Evolutionary conservation across 2,888 invertebrate genomes (phyloP), one percentile per base, ranked within the genome.

Genomic region (Amphipoea lucens): DNA sequence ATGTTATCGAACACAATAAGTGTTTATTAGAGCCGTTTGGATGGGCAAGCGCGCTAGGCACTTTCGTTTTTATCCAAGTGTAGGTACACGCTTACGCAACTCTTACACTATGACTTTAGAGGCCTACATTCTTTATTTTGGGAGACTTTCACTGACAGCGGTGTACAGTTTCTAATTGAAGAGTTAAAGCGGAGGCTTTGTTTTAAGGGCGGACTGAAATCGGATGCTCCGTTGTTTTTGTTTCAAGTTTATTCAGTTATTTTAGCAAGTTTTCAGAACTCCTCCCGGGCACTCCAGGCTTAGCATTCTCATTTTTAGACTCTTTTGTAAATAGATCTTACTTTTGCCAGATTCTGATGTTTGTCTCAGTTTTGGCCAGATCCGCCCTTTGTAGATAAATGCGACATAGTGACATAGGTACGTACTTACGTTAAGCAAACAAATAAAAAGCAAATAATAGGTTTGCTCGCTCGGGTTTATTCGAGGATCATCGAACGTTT

Each of bases 1-100:
- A 79, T 80, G n/a, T 67, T 74, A 88, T 88, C 74, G 84, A 78
- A 85, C 81, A 81, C 79, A 84, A 80, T 81, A 85, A 81, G 83
- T 87, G 79, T 82, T 79, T 79, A 74, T 74, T 82, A 79, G 82
- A 79, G 74, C 85, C 86, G 80, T 90, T 90, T 81, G 83, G 86
- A 89, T 90, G 90, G 89, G 89, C 87, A 83, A 63, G 82, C 88
- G 79, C 83, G 84, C 71, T 78, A 79, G 74, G 77, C 78, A 88
- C 90, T 90, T 90, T 89, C 90, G 85, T 87, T 89, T 90, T 87
- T 82, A 82, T 83, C 76, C 79, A 75, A 80, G 77, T 82, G 83
- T 80, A 76, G 51, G 17, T 69, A 68, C 51, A 62, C 78, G 79
- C 84, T 87, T 81, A 80, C 88, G 83, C 80, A 87, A 87, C 62